Conservation (phyloP, 2,797 vertebrate genomes). For the Danio kyathit region DNA sequence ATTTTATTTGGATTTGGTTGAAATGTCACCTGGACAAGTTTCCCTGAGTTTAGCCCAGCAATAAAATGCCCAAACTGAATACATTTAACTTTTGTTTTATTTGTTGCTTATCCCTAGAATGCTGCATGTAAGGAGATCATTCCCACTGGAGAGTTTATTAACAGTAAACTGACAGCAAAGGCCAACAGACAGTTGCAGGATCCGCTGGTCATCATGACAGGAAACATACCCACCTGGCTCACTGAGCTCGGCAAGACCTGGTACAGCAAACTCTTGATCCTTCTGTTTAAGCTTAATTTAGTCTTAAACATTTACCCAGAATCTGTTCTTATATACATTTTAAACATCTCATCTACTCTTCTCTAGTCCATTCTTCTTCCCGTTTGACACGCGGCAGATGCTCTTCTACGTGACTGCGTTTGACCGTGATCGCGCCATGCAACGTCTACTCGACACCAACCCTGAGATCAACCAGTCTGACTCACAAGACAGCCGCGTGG, state of each 20-base stretch:
- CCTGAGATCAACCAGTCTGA: slow-evolving; percentile 99
- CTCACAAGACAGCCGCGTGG: slow-evolving; percentile 98
- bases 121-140: slow-evolving; percentile 97
- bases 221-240: slow-evolving; percentile 98
- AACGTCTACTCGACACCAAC: slow-evolving; percentile 96
- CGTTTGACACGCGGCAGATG: slow-evolving; percentile 99
- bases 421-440: slow-evolving; percentile 98
- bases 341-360: slow-evolving; percentile 30
- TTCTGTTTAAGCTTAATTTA: not conserved
- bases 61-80: too few relatives aligned
- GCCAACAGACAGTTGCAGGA: slow-evolving; percentile 99
- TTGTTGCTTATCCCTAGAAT: slow-evolving; percentile 81
- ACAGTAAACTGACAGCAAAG: slow-evolving; percentile 99
- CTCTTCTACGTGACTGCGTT: slow-evolving; percentile 98
- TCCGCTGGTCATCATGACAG: slow-evolving; percentile 99
- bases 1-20: too few relatives aligned
- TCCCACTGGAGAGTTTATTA: slow-evolving; percentile 94
- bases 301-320: not conserved
- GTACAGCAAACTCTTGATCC: slow-evolving; percentile 71
- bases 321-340: not conserved
- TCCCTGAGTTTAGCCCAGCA: too few relatives aligned
- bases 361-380: slow-evolving; percentile 97
- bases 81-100: not conserved
- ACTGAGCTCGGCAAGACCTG: slow-evolving; percentile 98
- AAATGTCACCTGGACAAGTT: too few relatives aligned